A percentile compares a stretch with the other conserved stretches of the same genome.
Evolutionary conservation across 2,888 invertebrate species (phyloP).

Genomic region (Baccha elongata): DNA sequence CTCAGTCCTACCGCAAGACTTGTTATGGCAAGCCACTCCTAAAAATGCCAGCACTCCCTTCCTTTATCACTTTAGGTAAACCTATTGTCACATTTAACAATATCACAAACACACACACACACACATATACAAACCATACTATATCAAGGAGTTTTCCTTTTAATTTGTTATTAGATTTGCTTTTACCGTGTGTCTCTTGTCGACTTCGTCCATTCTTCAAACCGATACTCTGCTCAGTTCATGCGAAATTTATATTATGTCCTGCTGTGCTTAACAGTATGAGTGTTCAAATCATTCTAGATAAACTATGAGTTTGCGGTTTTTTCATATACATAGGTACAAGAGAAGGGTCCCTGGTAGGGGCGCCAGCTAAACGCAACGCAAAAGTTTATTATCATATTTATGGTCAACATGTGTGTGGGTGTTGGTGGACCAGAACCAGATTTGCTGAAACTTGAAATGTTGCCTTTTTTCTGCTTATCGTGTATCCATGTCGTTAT

Average conservation of each 20-base stretch:
- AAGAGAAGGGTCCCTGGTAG: conserved; percentile 7
- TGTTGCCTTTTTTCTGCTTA: conserved; percentile 31
- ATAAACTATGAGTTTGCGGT: conserved; percentile 55
- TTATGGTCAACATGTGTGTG: conserved; percentile 64
- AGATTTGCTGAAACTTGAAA: conserved; percentile 50
- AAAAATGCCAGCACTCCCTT: conserved; percentile 15
- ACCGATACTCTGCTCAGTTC: conserved; percentile 15
- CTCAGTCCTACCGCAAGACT: conserved; percentile 16
- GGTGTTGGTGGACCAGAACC: conserved; percentile 47
- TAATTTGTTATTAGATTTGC: conserved; percentile 51
- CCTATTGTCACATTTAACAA: conserved; percentile 43
- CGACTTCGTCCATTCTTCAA: neutral
- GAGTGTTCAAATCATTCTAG: conserved; percentile 37
- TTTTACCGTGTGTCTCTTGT: conserved; percentile 16
- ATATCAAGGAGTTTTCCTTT: conserved; percentile 35
- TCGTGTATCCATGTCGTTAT: neutral
- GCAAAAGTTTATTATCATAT: conserved; percentile 68
- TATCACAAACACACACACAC: conserved; percentile 29
- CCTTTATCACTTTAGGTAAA: conserved; percentile 18
- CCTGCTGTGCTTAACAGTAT: conserved; percentile 29
- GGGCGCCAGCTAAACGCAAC: conserved; percentile 44
- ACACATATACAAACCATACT: neutral
- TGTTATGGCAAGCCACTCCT: conserved; percentile 23
- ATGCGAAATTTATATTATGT: conserved; percentile 35
- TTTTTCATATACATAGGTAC: conserved; percentile 38